phyloP scores from a whole-genome alignment of 2,797 vertebrate species.

The Chelon auratus region DNA sequence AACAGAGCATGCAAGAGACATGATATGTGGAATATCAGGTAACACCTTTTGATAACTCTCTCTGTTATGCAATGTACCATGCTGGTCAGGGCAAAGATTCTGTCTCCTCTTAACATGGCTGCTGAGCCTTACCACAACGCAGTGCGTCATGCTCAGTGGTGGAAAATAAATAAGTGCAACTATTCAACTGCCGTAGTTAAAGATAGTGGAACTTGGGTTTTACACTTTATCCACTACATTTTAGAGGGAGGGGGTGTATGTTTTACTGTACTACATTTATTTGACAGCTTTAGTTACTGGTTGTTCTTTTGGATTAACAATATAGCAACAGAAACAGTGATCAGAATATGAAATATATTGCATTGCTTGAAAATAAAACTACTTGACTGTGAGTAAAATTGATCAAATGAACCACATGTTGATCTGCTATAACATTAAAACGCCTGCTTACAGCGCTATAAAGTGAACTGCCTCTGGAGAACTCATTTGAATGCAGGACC shows the following conservation, averaged over 20 bases:
- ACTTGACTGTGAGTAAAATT: background rate
- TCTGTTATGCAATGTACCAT: slow-evolving; percentile 59
- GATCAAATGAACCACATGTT: background rate
- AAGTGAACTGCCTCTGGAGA: background rate
- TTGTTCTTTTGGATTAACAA: background rate
- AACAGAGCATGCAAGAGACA: slow-evolving; percentile 13
- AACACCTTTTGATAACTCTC: slow-evolving; percentile 76
- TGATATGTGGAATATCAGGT: slow-evolving; percentile 68
- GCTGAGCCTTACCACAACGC: background rate
- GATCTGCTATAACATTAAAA: background rate
- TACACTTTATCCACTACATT: background rate
- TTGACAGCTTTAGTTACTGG: background rate
- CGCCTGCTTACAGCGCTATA: background rate
- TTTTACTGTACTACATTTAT: background rate
- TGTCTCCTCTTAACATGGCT: slow-evolving; percentile 20
- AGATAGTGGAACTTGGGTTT: background rate
- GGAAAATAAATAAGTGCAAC: background rate
- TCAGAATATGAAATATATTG: background rate
- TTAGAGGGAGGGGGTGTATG: background rate
- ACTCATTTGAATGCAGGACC: background rate
- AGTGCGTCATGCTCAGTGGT: background rate
- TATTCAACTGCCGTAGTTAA: background rate
- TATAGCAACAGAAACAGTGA: background rate
- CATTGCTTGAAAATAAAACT: background rate
- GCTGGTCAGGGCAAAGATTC: slow-evolving; percentile 51